These are phyloP conservation scores for Gallirallus australis DNA, from an alignment of 2,797 vertebrate species.

Conservation along the genomic window DNA sequence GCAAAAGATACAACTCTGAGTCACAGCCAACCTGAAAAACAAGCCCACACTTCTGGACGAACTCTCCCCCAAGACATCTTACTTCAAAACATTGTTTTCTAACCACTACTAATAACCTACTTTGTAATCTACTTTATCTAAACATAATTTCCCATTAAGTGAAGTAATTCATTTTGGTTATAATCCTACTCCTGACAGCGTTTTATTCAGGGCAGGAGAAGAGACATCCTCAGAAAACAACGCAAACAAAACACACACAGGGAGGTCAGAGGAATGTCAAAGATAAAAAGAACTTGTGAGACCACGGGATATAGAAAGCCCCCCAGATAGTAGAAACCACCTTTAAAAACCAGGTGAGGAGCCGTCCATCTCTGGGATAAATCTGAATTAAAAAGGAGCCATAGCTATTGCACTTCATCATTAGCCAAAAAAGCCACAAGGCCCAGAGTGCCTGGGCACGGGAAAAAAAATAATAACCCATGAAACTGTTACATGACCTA, in stretches of 20 bases:
- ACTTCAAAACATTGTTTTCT: slow-evolving; percentile 44
- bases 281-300: slow-evolving; percentile 4
- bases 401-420: background rate
- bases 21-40: slow-evolving; percentile 44
- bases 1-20: slow-evolving; percentile 31
- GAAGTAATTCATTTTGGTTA: slow-evolving; percentile 52
- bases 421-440: slow-evolving; percentile 15
- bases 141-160: slow-evolving; percentile 57
- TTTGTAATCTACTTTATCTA: slow-evolving; percentile 64
- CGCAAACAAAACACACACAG: background rate
- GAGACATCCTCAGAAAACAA: slow-evolving; percentile 15
- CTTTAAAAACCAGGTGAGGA: background rate
- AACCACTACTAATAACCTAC: slow-evolving; percentile 49
- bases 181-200: slow-evolving; percentile 3
- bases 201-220: slow-evolving; percentile 32
- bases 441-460: background rate
- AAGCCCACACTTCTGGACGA: background rate
- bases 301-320: background rate
- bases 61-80: background rate
- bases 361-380: background rate
- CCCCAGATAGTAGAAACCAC: background rate
- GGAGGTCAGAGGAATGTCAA: background rate
- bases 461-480: background rate
- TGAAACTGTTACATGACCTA: slow-evolving; percentile 67
- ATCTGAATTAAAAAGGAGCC: background rate